Evolutionary conservation across 2,888 invertebrate genomes (phyloP).

Genomic region (Aphrophora alni): DNA sequence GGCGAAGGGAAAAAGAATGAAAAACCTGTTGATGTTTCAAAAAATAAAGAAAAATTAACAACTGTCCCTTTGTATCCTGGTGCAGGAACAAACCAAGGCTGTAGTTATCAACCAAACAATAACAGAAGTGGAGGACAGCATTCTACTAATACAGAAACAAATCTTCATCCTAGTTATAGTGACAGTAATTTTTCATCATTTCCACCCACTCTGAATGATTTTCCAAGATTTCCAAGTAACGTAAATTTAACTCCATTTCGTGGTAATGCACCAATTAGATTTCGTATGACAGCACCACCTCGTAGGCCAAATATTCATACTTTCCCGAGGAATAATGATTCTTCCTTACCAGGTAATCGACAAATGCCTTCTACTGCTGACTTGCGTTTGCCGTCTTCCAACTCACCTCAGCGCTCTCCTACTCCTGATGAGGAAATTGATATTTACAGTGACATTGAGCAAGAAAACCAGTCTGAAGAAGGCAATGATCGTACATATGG

Average conservation of each 20-base stretch:
- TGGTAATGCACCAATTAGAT: conserved; percentile 46
- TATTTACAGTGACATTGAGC: conserved; percentile 69
- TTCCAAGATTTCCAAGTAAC: conserved; percentile 5
- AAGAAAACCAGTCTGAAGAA: conserved; percentile 54
- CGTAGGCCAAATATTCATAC: conserved; percentile 35
- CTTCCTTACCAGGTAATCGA: conserved; percentile 47
- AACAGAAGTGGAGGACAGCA: conserved; percentile 17
- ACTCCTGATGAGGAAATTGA: conserved; percentile 62
- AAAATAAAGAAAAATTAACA: background rate
- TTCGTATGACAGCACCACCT: conserved; percentile 46
- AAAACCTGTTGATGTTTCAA: conserved; percentile 57
- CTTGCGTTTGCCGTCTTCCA: conserved; percentile 32
- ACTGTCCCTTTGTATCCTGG: conserved; percentile 67
- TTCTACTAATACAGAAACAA: background rate
- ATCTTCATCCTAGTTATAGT: background rate
- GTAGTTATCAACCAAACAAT: conserved; percentile 13
- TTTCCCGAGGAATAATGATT: conserved; percentile 39
- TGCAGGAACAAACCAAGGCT: conserved; percentile 47
- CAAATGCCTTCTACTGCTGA: conserved; percentile 42
- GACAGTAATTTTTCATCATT: conserved; percentile 17
- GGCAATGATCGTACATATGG: conserved; percentile 53
- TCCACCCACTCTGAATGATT: background rate
- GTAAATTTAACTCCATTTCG: conserved; percentile 41
- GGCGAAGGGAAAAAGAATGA: conserved; percentile 40
- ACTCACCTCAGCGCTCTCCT: conserved; percentile 41